A percentile compares a stretch with the other conserved stretches of the same genome.
Conservation (phyloP, 92 coral and sea anemone genomes). For the Plumapathes pennacea region DNA sequence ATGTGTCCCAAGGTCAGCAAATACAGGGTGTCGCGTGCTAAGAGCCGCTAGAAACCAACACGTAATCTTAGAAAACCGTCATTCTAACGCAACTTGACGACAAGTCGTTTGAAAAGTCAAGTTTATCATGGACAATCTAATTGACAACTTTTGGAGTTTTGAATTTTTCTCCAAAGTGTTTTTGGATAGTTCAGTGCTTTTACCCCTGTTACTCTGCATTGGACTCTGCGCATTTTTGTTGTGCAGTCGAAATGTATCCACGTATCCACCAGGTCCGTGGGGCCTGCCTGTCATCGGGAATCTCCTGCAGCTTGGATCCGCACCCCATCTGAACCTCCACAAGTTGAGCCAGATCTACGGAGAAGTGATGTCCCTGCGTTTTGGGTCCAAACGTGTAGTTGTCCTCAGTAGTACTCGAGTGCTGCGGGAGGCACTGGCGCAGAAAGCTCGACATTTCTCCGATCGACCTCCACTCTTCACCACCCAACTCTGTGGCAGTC, state of each 20-base stretch:
- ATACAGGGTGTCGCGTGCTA: too few relatives aligned
- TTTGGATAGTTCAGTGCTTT: too few relatives aligned
- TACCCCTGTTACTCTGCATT: too few relatives aligned
- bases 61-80: too few relatives aligned
- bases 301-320: slow-evolving; percentile 63
- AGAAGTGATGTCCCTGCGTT: slow-evolving; percentile 56
- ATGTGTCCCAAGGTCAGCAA: too few relatives aligned
- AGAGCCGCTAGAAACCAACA: too few relatives aligned
- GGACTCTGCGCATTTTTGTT: not conserved
- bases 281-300: slow-evolving; percentile 68
- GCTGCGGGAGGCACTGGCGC: slow-evolving; percentile 61
- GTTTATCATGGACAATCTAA: too few relatives aligned
- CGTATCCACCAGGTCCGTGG: slow-evolving; percentile 73
- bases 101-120: too few relatives aligned
- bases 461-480: slow-evolving; percentile 56
- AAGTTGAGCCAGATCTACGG: slow-evolving; percentile 59
- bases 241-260: slow-evolving; percentile 10
- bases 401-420: slow-evolving; percentile 51
- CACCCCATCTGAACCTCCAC: slow-evolving; percentile 58
- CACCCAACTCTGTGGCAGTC: slow-evolving; percentile 26
- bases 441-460: slow-evolving; percentile 47
- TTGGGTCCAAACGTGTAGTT: slow-evolving; percentile 62
- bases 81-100: too few relatives aligned
- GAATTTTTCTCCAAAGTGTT: too few relatives aligned
- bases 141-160: too few relatives aligned